These are phyloP conservation scores for Drosophila dunni DNA, from an alignment of 1,140 invertebrate species.

Conservation along the genomic window DNA sequence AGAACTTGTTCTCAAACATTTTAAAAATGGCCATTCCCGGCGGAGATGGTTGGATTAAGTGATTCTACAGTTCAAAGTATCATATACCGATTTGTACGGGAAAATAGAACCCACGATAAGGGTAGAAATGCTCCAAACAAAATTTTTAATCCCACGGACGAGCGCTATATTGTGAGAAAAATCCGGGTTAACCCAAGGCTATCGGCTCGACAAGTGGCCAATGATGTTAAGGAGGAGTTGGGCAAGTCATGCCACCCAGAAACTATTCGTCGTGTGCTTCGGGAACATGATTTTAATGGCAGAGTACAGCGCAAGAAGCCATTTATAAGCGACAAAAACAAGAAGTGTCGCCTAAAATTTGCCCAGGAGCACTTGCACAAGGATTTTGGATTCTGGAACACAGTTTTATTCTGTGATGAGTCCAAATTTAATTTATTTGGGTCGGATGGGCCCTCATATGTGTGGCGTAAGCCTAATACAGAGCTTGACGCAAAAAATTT, in stretches of 20 bases:
- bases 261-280: slow-evolving; percentile 20
- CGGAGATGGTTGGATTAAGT: slow-evolving; percentile 20
- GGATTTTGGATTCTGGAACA: slow-evolving; percentile 3
- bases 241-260: slow-evolving; percentile 21
- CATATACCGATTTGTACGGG: slow-evolving; percentile 25
- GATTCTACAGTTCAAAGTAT: slow-evolving; percentile 32
- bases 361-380: neutral
- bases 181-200: slow-evolving; percentile 23
- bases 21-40: neutral
- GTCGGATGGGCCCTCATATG: neutral
- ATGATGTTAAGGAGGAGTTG: slow-evolving; percentile 11
- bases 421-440: slow-evolving; percentile 24
- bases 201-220: slow-evolving; percentile 18
- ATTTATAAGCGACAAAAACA: slow-evolving; percentile 6
- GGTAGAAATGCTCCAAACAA: slow-evolving; percentile 37
- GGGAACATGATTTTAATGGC: slow-evolving; percentile 23
- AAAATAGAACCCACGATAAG: slow-evolving; percentile 23
- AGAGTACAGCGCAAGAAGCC: slow-evolving; percentile 13
- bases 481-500: neutral
- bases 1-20: neutral
- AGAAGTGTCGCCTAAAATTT: neutral
- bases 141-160: slow-evolving; percentile 39
- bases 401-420: slow-evolving; percentile 4
- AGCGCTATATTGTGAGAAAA: slow-evolving; percentile 31
- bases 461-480: slow-evolving; percentile 7